Conservation (phyloP, 2,888 invertebrate species). For the Lucinisca nassula region DNA sequence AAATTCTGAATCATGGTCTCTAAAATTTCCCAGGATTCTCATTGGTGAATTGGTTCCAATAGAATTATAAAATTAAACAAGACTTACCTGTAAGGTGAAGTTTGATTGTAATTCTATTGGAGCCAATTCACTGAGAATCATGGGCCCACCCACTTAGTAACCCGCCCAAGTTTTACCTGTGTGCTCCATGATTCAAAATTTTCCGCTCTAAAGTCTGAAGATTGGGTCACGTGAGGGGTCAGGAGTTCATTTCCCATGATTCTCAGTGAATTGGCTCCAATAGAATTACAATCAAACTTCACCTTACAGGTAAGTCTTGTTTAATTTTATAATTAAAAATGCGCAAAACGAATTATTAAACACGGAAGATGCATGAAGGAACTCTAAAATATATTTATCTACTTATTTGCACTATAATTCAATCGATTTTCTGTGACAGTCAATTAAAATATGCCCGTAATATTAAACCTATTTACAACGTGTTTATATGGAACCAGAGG, state of each 20-base stretch:
- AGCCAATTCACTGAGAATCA: slow-evolving; percentile 15
- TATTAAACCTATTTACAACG: too few relatives aligned
- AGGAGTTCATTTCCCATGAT: too few relatives aligned
- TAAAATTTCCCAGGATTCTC: slow-evolving; percentile 32
- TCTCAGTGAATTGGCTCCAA: slow-evolving; percentile 7
- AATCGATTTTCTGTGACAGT: too few relatives aligned
- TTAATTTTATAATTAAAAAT: slow-evolving; percentile 35
- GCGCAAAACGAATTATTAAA: too few relatives aligned
- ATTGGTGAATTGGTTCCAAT: slow-evolving; percentile 1
- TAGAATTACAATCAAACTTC: slow-evolving; percentile 38
- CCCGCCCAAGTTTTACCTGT: neutral
- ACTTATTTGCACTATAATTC: too few relatives aligned
- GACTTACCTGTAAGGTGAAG: slow-evolving; percentile 39
- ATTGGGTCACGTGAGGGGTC: neutral
- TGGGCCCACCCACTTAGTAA: slow-evolving; percentile 18
- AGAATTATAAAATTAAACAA: slow-evolving; percentile 31
- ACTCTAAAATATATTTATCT: too few relatives aligned
- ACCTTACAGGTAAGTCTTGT: slow-evolving; percentile 34
- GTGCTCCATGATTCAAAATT: too few relatives aligned
- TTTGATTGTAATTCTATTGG: slow-evolving; percentile 34
- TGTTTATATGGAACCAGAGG: too few relatives aligned
- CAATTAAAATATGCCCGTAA: too few relatives aligned
- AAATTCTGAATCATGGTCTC: neutral
- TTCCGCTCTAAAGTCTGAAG: neutral
- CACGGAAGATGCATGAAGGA: too few relatives aligned